Evolutionary conservation across 2,888 invertebrate genomes (phyloP).

Genomic region (Geotrupes spiniger): DNA sequence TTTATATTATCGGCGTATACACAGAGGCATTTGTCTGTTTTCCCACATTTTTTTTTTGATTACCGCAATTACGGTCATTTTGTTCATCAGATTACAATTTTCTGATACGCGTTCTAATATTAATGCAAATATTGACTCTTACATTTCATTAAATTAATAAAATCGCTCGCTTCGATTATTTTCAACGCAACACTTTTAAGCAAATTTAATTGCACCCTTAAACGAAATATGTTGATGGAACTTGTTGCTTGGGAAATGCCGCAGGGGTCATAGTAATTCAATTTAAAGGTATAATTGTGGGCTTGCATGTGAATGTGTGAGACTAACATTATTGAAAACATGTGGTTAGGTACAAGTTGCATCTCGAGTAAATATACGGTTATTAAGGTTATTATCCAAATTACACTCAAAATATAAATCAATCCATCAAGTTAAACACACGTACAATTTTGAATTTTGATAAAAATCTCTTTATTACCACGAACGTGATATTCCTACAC

Average conservation of each 20-base stretch:
- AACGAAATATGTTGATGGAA: background rate
- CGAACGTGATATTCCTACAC: too few relatives aligned
- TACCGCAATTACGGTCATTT: slow-evolving; percentile 14
- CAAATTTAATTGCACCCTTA: slow-evolving; percentile 4
- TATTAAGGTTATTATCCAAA: slow-evolving; percentile 31
- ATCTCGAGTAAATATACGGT: slow-evolving; percentile 29
- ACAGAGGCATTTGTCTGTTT: slow-evolving; percentile 33
- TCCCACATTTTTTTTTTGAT: slow-evolving; percentile 24
- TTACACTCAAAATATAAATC: slow-evolving; percentile 27
- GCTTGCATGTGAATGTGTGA: slow-evolving; percentile 37
- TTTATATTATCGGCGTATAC: slow-evolving; percentile 28
- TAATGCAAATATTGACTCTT: too few relatives aligned
- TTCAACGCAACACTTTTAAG: background rate
- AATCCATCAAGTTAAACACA: slow-evolving; percentile 24
- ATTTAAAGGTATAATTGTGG: slow-evolving; percentile 40
- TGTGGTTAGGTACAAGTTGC: slow-evolving; percentile 23
- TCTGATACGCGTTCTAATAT: slow-evolving; percentile 14
- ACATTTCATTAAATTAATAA: too few relatives aligned
- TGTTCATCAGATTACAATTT: slow-evolving; percentile 20
- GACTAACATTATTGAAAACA: slow-evolving; percentile 30
- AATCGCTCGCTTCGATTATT: too few relatives aligned
- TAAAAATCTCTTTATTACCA: too few relatives aligned
- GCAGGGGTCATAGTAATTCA: slow-evolving; percentile 38
- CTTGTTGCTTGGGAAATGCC: slow-evolving; percentile 11
- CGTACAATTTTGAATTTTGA: too few relatives aligned